Evolutionary conservation across 2,113 vertebrate genomes (phyloP), one percentile per base, ranked within the genome.

Genomic region (Pleuronectes platessa): DNA sequence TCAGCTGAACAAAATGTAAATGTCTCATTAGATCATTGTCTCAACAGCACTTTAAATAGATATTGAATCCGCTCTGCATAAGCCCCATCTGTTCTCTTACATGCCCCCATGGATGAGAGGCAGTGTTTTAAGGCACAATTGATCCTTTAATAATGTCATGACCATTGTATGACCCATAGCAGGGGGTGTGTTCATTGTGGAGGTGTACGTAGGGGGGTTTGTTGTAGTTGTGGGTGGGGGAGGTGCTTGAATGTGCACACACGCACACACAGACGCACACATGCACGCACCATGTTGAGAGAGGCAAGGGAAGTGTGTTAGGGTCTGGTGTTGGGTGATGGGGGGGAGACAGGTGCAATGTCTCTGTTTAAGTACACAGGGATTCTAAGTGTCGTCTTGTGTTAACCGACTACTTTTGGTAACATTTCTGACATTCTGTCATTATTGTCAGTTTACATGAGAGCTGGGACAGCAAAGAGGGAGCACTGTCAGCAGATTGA

Each of bases 61-160:
- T 89, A 86, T 86, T 84, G 89, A 91, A 89, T 85, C 74, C 45
- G 61, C 84, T 91, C 83, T 87, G 51, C 88, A 82, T 86, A 84
- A 92, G 90, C 86, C 88, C 81, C 90, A 92, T 92, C 92, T 94
- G 92, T 78, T 88, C 37, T 53, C 74, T 66, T 67, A 77, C 81
- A 88, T 84, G 76, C 81, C 86, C 79, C 74, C 68, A 73, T 74
- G 79, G 85, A 87, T 87, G 75, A 79, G 68, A 89, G 84, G 82
- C 87, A 81, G 73, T 85, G 89, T 93, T 94, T 94, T 86, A 90
- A 92, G 91, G 90, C 89, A 92, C 89, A 84, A 92, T 92, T 93
- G 93, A 94, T 94, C 92, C 91, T 92, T 94, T 93, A 93, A 92
- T 94, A 94, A 94, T 92, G 90, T 89, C 91, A 90, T 77, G 90